Conservation (phyloP, 2,113 vertebrate species). For the Myiozetetes cayanensis region DNA sequence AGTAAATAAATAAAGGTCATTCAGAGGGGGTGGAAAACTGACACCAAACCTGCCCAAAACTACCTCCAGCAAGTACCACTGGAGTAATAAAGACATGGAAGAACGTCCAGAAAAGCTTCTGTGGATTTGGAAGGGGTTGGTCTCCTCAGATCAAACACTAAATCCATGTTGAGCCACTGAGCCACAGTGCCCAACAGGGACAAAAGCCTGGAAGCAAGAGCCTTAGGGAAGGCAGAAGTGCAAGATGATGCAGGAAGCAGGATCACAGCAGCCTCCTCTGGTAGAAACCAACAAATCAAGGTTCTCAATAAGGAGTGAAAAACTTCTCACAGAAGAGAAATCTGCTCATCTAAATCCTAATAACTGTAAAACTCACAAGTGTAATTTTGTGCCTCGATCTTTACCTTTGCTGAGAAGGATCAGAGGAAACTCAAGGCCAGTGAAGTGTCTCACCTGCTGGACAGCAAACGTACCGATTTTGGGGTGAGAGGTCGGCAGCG, state of each 20-base stretch:
- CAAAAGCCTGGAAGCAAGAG: background rate
- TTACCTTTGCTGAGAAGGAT: background rate
- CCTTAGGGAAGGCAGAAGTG: background rate
- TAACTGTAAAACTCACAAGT: rapidly evolving
- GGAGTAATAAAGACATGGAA: background rate
- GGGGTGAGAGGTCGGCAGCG: conserved; percentile 73
- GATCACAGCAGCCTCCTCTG: background rate
- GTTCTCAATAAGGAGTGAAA: background rate
- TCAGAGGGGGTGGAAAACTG: background rate
- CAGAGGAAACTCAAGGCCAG: background rate
- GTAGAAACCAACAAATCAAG: background rate
- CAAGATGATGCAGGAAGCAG: background rate
- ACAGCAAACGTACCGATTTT: conserved; percentile 68
- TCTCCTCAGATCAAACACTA: background rate
- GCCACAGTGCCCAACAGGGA: background rate
- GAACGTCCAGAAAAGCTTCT: background rate
- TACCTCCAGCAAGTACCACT: background rate
- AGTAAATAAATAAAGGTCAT: background rate
- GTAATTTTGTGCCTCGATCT: background rate
- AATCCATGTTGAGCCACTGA: background rate
- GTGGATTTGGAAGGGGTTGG: background rate
- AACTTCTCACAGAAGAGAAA: background rate
- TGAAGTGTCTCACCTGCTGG: background rate
- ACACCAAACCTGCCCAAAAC: background rate
- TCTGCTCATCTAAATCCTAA: background rate